phyloP scores from a whole-genome alignment of 53 echinoderm and acorn worm species.

The Mesocentrotus franciscanus region DNA sequence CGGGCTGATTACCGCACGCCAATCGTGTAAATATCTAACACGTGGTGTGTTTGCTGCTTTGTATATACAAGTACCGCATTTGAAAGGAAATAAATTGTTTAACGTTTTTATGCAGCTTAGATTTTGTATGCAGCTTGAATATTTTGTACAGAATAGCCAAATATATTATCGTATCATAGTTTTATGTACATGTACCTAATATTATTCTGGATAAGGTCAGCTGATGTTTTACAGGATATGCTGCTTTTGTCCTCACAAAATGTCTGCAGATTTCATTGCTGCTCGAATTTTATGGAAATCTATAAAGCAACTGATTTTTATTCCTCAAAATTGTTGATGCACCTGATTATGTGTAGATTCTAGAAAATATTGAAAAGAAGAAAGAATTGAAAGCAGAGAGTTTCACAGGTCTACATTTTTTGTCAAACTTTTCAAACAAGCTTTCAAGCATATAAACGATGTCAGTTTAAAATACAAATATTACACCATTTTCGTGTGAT shows the following conservation, averaged over 20 bases:
- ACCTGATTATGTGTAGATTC: constrained; percentile 26
- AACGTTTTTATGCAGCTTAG: constrained; percentile 55
- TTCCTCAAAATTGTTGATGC: constrained; percentile 2
- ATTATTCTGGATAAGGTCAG: constrained; percentile 25
- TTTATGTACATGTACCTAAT: constrained; percentile 6
- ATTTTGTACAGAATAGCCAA: constrained; percentile 65
- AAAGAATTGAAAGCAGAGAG: background rate
- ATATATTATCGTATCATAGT: constrained; percentile 47
- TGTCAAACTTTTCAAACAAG: background rate
- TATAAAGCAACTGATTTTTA: constrained; percentile 52
- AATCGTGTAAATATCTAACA: background rate
- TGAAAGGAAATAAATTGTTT: background rate
- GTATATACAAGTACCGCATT: background rate
- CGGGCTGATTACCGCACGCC: too few relatives aligned
- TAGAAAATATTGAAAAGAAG: background rate
- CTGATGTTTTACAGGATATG: constrained; percentile 31
- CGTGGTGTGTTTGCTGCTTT: background rate
- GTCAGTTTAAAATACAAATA: background rate
- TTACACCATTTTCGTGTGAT: background rate
- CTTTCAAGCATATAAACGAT: background rate
- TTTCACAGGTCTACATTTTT: background rate
- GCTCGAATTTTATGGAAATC: background rate
- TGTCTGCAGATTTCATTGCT: constrained; percentile 38
- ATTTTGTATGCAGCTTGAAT: constrained; percentile 48
- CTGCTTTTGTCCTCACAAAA: constrained; percentile 16